These are phyloP conservation scores for Drosophila asahinai DNA, from an alignment of 1,140 invertebrate species.

Conservation along the genomic window DNA sequence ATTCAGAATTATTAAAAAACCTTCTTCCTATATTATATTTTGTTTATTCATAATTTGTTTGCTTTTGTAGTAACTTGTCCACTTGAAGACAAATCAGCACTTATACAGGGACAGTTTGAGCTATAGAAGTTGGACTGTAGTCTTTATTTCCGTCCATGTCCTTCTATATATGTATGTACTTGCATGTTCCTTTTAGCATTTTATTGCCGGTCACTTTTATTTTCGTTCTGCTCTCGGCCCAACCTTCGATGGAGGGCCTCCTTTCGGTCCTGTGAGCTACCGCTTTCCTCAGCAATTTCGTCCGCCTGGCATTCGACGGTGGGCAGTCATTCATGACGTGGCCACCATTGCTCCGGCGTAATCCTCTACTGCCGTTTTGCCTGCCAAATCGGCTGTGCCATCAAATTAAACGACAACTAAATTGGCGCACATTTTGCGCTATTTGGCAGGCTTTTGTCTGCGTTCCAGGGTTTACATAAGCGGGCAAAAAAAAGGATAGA, in stretches of 20 bases:
- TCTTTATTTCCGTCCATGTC: constrained; percentile 21
- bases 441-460: constrained; percentile 72
- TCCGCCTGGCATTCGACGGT: constrained; percentile 10
- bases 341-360: constrained; percentile 33
- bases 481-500: constrained; percentile 4
- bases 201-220: constrained; percentile 59
- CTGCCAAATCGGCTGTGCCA: constrained; percentile 68
- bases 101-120: background rate
- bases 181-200: constrained; percentile 43
- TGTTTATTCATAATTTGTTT: too few species aligned
- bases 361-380: constrained; percentile 55
- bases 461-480: constrained; percentile 54
- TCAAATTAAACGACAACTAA: constrained; percentile 78
- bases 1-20: too few species aligned
- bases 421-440: constrained; percentile 73
- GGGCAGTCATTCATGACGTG: constrained; percentile 54
- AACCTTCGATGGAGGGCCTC: constrained; percentile 27
- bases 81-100: background rate
- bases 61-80: background rate
- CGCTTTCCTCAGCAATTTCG: constrained; percentile 56
- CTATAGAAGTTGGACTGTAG: constrained; percentile 9
- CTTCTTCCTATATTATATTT: too few species aligned
- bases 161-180: constrained; percentile 27
- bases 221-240: constrained; percentile 19
- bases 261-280: constrained; percentile 39